phyloP scores from a whole-genome alignment of 2,113 vertebrate species.

The Microtus montanus region DNA sequence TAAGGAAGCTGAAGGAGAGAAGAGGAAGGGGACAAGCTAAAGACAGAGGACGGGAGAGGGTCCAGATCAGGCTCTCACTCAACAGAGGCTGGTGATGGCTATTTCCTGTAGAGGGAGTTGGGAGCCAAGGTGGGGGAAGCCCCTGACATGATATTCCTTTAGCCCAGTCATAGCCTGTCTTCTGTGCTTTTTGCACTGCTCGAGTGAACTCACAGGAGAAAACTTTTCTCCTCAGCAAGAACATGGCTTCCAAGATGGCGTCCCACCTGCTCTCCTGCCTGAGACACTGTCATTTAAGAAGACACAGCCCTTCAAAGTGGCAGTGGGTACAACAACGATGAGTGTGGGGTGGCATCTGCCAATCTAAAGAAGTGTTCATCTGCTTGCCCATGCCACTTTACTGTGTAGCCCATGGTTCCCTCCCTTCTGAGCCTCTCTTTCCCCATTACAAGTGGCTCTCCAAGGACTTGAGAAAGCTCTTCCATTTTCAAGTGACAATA shows the following conservation, averaged over 20 bases:
- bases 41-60: no score
- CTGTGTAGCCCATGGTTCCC: background rate
- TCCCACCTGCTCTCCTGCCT: background rate
- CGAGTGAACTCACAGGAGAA: background rate
- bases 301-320: fast-evolving
- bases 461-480: background rate
- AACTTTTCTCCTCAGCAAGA: background rate
- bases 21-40: background rate
- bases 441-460: background rate
- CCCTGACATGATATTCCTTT: no score
- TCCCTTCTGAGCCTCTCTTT: background rate
- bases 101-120: background rate
- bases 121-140: fast-evolving
- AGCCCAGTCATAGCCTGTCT: no score
- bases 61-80: fast-evolving
- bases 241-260: background rate
- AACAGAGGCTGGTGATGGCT: background rate
- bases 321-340: background rate
- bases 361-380: background rate
- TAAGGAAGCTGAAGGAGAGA: background rate
- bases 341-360: background rate
- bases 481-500: background rate
- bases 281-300: background rate
- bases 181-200: background rate
- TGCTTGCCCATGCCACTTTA: background rate